Conservation (phyloP, 2,797 vertebrate genomes). For the Sternarchorhynchus goeldii region DNA sequence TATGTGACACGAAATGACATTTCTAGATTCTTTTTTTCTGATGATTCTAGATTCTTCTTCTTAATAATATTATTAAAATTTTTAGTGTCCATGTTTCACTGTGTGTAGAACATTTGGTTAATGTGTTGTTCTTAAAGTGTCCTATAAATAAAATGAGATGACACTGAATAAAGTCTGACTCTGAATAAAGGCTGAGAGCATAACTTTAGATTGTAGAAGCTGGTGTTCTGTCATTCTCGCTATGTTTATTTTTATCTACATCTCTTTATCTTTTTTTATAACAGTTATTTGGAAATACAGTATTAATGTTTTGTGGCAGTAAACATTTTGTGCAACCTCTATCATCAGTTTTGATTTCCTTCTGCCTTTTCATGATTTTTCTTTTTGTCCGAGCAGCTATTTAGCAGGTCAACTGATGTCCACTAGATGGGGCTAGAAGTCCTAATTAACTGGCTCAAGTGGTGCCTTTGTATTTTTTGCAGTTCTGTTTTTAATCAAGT, state of each 20-base stretch:
- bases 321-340: background rate
- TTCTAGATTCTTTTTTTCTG: too few species aligned
- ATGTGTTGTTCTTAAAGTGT: too few species aligned
- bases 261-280: too few species aligned
- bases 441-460: background rate
- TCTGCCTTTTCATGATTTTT: background rate
- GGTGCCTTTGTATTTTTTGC: background rate
- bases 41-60: too few species aligned
- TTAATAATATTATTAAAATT: background rate
- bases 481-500: background rate
- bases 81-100: background rate
- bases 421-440: conserved; percentile 35
- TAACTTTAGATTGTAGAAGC: background rate
- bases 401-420: background rate
- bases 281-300: background rate
- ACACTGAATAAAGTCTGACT: background rate
- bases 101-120: too few species aligned
- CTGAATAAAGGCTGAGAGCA: background rate
- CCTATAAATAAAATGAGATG: background rate
- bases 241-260: background rate
- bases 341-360: background rate
- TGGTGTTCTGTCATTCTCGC: background rate
- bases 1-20: too few species aligned
- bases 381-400: background rate
- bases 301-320: background rate